A percentile compares a stretch with the other conserved stretches of the same genome.
These are phyloP conservation scores for Brenthis hecate DNA, from an alignment of 2,888 invertebrate species.

Conservation along the genomic window DNA sequence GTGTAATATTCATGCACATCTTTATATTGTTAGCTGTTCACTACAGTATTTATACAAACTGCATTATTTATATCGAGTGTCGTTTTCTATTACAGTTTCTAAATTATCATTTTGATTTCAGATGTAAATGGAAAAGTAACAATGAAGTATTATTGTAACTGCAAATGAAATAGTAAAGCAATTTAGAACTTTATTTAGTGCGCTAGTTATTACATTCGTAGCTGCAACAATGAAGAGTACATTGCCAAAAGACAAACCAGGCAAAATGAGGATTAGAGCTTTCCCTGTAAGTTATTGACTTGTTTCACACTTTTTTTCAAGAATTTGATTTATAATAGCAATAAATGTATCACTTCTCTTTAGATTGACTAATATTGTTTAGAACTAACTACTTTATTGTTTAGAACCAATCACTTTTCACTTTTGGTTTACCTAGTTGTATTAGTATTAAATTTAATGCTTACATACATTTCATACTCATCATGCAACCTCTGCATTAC, in stretches of 20 bases:
- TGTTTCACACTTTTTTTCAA: constrained; percentile 7
- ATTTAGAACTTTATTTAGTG: constrained; percentile 55
- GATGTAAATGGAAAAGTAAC: constrained; percentile 72
- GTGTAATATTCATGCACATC: neutral
- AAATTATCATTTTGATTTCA: constrained; percentile 56
- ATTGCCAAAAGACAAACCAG: constrained; percentile 92
- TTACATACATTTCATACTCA: too few species aligned
- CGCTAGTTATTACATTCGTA: constrained; percentile 55
- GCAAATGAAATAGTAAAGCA: constrained; percentile 66
- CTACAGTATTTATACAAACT: constrained; percentile 14
- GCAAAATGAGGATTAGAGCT: constrained; percentile 98
- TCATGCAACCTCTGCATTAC: too few species aligned
- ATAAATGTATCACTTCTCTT: too few species aligned
- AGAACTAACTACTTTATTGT: too few species aligned
- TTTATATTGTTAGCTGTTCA: constrained; percentile 2
- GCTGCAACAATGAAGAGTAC: constrained; percentile 87
- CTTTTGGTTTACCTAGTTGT: too few species aligned
- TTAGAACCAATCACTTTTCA: too few species aligned
- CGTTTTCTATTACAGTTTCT: constrained; percentile 41
- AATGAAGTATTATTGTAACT: constrained; percentile 69
- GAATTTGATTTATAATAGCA: too few species aligned
- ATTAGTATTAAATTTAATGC: too few species aligned
- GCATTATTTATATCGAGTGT: constrained; percentile 43
- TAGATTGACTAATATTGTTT: too few species aligned
- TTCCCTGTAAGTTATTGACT: constrained; percentile 92